A percentile compares a stretch with the other conserved stretches of the same genome.
Evolutionary conservation across 2,888 invertebrate genomes (phyloP).

Genomic region (Cylloceria caligata): DNA sequence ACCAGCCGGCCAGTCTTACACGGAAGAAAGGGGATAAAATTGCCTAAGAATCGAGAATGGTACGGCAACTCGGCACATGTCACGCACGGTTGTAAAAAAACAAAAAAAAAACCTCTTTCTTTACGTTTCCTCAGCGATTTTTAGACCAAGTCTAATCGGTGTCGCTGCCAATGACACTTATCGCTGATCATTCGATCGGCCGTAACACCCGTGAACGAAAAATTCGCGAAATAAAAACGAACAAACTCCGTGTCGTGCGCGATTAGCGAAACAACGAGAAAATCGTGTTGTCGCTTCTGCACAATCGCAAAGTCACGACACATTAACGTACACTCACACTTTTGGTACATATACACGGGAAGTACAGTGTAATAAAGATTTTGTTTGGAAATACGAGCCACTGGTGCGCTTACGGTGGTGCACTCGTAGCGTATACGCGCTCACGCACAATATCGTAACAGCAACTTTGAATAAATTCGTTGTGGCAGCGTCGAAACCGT

Average conservation of each 20-base stretch:
- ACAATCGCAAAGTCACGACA: constrained; percentile 54
- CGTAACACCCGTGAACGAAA: neutral
- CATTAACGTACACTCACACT: constrained; percentile 33
- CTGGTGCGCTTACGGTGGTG: neutral
- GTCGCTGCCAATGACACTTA: constrained; percentile 1
- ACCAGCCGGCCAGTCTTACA: constrained; percentile 7
- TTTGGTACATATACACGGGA: constrained; percentile 9
- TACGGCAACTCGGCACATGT: constrained; percentile 47
- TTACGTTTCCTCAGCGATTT: neutral
- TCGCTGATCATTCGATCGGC: neutral
- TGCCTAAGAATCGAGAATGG: constrained; percentile 2
- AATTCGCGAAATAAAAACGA: neutral
- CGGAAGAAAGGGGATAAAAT: constrained; percentile 35
- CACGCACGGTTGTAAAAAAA: constrained; percentile 40
- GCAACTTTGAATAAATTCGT: constrained; percentile 13
- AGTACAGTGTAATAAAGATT: neutral
- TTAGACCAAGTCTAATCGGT: constrained; percentile 10
- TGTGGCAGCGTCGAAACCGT: constrained; percentile 11
- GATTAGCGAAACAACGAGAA: constrained; percentile 9
- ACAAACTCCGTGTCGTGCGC: neutral
- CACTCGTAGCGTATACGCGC: too few species aligned
- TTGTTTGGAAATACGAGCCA: neutral
- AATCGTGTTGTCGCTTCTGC: constrained; percentile 29
- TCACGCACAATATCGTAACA: neutral
- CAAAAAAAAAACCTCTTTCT: neutral